Conservation (phyloP, 2,888 invertebrate genomes). For the Hemicrepidius hirtus region DNA sequence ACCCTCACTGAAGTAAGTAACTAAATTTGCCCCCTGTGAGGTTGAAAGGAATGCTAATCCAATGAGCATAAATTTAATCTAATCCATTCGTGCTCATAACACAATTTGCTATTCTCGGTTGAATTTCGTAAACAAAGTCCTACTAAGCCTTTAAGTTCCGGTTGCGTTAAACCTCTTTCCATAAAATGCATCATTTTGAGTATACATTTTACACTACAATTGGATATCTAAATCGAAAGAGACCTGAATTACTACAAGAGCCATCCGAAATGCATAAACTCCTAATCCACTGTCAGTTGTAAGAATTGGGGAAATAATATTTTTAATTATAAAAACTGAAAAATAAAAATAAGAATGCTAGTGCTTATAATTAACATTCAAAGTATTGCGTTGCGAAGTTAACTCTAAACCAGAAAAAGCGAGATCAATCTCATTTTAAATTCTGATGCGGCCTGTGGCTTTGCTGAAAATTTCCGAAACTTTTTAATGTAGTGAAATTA, state of each 20-base stretch:
- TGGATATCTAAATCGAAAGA: too few species aligned
- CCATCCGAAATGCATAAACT: background rate
- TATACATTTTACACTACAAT: background rate
- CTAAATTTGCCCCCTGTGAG: conserved; percentile 20
- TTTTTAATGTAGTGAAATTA: conserved; percentile 31
- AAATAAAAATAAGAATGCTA: too few species aligned
- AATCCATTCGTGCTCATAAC: conserved; percentile 35
- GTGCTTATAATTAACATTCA: conserved; percentile 30
- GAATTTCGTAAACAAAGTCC: conserved; percentile 33
- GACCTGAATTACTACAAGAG: too few species aligned
- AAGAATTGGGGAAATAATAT: too few species aligned
- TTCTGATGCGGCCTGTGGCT: conserved; percentile 34
- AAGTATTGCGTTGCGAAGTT: conserved; percentile 21
- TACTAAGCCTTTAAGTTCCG: conserved; percentile 27
- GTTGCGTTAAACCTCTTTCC: conserved; percentile 24
- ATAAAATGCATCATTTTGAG: conserved; percentile 14
- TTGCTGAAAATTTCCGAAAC: conserved; percentile 33
- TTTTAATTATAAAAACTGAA: too few species aligned
- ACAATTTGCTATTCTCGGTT: conserved; percentile 32
- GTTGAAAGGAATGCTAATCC: conserved; percentile 31
- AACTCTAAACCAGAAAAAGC: conserved; percentile 19
- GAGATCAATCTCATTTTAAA: conserved; percentile 39
- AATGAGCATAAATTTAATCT: conserved; percentile 39
- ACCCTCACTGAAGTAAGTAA: conserved; percentile 12
- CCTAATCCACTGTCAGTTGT: too few species aligned